Evolutionary conservation across 2,888 invertebrate genomes (phyloP).

Genomic region (Spodoptera exigua): DNA sequence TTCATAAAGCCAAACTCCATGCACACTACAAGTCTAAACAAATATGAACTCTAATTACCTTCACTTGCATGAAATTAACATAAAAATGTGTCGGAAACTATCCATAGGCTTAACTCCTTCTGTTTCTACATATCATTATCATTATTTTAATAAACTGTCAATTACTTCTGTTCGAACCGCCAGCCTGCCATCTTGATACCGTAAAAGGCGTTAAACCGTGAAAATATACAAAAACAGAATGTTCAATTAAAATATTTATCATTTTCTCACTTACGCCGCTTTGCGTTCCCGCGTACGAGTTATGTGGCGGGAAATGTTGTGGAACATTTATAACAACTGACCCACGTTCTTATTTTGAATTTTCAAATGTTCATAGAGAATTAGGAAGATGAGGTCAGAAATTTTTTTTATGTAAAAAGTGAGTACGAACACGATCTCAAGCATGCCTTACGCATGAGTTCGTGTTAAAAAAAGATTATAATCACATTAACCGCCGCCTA

Average conservation of each 20-base stretch:
- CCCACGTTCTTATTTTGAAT: too few species aligned
- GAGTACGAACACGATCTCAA: too few species aligned
- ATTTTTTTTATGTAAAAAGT: too few species aligned
- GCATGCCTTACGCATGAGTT: too few species aligned
- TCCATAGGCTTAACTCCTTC: not conserved
- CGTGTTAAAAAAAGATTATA: too few species aligned
- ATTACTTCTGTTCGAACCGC: constrained; percentile 27
- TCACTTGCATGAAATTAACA: not conserved
- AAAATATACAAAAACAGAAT: constrained; percentile 59
- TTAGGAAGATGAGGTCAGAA: too few species aligned
- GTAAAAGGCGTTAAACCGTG: constrained; percentile 52
- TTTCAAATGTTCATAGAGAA: too few species aligned
- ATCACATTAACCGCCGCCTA: too few species aligned
- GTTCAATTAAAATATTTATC: constrained; percentile 65
- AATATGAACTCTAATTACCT: too few species aligned
- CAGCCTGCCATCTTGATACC: constrained; percentile 23
- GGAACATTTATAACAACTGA: constrained; percentile 1
- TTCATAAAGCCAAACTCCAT: too few species aligned
- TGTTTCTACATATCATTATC: constrained; percentile 2
- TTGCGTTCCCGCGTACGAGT: constrained; percentile 52
- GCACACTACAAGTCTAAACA: too few species aligned
- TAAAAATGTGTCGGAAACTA: constrained; percentile 21
- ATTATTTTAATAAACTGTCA: constrained; percentile 36
- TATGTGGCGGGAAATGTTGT: constrained; percentile 34
- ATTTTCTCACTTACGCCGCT: constrained; percentile 60